Conservation (phyloP, 1,140 invertebrate species). For the Drosophila seguyi region DNA sequence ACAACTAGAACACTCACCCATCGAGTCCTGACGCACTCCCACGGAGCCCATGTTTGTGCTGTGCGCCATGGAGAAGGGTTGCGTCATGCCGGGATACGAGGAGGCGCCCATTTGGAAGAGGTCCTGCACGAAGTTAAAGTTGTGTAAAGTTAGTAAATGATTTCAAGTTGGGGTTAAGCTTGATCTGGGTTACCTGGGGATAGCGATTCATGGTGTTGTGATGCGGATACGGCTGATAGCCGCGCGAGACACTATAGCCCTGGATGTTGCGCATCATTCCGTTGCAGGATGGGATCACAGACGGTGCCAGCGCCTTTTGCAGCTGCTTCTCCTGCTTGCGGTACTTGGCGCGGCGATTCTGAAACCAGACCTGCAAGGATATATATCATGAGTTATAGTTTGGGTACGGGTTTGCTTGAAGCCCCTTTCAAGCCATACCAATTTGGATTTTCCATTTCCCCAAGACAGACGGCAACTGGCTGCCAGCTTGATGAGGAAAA, state of each 20-base stretch:
- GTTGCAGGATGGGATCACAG: constrained; percentile 96
- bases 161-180: too few species aligned
- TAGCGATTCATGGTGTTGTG: constrained; percentile 97
- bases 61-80: constrained; percentile 97
- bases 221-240: constrained; percentile 97
- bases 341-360: constrained; percentile 99
- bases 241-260: constrained; percentile 91
- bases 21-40: constrained; percentile 94
- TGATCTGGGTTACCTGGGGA: constrained; percentile 90
- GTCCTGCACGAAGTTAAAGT: constrained; percentile 53
- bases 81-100: constrained; percentile 95
- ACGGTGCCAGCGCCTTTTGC: constrained; percentile 96
- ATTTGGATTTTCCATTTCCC: constrained; percentile 17
- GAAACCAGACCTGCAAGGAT: constrained; percentile 89
- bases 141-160: too few species aligned
- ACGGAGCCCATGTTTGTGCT: constrained; percentile 95
- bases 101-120: constrained; percentile 94
- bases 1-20: constrained; percentile 89
- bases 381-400: neutral
- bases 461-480: constrained; percentile 4
- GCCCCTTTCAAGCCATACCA: neutral
- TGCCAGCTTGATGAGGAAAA: constrained; percentile 37
- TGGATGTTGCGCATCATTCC: constrained; percentile 99
- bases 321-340: constrained; percentile 99
- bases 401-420: neutral